A percentile compares a stretch with the other conserved stretches of the same genome.
These are phyloP conservation scores for Microcebus griseorufus DNA, from an alignment of 2,113 vertebrate genomes.

Conservation along the genomic window DNA sequence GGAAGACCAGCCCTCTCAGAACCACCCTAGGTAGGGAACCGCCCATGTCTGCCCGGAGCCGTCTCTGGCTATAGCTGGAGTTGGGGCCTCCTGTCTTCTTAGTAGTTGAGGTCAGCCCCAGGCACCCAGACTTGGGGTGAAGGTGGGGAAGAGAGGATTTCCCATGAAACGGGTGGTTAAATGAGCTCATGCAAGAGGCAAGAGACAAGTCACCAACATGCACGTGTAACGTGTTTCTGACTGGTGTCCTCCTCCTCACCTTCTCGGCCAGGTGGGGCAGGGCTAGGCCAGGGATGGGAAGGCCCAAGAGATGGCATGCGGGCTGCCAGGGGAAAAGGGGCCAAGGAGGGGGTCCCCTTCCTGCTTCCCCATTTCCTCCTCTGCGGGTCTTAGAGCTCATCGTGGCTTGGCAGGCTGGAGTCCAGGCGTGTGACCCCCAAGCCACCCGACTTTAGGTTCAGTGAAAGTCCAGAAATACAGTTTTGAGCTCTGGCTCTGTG, in stretches of 20 bases:
- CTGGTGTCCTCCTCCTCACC: neutral
- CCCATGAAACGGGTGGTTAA: neutral
- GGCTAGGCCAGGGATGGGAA: neutral
- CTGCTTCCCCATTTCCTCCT: neutral
- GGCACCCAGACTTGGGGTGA: neutral
- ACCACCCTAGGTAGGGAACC: neutral
- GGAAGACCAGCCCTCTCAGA: neutral
- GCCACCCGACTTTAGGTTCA: neutral
- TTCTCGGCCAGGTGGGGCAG: neutral
- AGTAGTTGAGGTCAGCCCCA: neutral
- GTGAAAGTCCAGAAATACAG: neutral
- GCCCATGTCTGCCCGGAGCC: neutral
- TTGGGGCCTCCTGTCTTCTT: neutral
- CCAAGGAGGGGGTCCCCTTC: rapidly evolving
- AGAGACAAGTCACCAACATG: neutral
- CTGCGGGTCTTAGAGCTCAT: neutral
- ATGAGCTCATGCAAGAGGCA: neutral
- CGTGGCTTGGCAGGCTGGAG: neutral
- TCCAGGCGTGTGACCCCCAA: neutral
- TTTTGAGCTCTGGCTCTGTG: neutral
- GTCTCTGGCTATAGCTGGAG: neutral
- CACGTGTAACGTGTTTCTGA: neutral
- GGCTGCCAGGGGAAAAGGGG: neutral
- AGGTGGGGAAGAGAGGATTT: neutral
- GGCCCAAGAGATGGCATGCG: rapidly evolving